Conservation (phyloP, 2,888 invertebrate species). For the Dermolepida albohirtum region DNA sequence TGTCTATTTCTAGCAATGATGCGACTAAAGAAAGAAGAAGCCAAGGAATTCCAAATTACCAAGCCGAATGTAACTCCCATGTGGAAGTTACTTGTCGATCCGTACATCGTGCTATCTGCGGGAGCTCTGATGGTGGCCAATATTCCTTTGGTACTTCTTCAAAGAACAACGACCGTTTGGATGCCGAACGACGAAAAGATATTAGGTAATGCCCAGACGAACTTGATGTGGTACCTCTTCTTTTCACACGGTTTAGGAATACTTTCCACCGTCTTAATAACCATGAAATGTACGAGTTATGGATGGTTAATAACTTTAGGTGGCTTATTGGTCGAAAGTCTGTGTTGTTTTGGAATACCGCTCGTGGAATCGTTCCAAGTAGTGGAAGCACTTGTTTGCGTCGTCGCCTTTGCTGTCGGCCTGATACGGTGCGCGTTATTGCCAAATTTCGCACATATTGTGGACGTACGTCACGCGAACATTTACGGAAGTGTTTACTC, state of each 20-base stretch:
- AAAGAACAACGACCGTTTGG: neutral
- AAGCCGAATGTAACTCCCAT: conserved; percentile 15
- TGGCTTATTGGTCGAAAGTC: conserved; percentile 7
- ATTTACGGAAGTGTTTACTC: conserved; percentile 22
- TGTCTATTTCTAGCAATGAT: neutral
- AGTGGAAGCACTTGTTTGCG: conserved; percentile 3
- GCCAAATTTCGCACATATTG: conserved; percentile 7
- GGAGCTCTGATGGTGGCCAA: conserved; percentile 6
- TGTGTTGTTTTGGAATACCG: conserved; percentile 11
- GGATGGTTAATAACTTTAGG: conserved; percentile 16
- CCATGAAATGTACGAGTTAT: conserved; percentile 2
- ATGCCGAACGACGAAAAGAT: neutral
- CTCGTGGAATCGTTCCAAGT: neutral
- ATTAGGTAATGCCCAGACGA: neutral
- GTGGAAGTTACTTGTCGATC: conserved; percentile 15
- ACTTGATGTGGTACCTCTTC: conserved; percentile 10
- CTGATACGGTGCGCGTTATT: conserved; percentile 8
- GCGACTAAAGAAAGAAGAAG: conserved; percentile 15
- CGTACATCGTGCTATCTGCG: conserved; percentile 14
- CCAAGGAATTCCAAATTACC: conserved; percentile 18
- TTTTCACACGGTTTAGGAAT: conserved; percentile 19
- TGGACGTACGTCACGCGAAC: conserved; percentile 11
- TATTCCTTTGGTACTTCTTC: conserved; percentile 11
- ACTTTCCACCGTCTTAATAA: neutral
- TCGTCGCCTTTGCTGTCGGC: conserved; percentile 9